Evolutionary conservation across 2,888 invertebrate genomes (phyloP).

Genomic region (Drosophila atripex): DNA sequence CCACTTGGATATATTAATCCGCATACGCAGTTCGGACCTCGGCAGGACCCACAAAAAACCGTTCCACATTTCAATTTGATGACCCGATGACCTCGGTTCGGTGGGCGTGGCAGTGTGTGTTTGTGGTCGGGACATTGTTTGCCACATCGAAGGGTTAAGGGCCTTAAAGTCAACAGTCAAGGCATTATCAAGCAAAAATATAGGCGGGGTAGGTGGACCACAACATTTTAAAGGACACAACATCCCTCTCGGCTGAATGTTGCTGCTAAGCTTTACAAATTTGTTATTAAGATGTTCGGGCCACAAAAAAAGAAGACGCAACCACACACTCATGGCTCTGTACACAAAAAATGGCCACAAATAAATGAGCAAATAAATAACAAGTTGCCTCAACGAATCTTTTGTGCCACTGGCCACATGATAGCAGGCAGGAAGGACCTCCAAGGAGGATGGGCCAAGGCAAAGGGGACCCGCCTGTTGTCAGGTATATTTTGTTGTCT

Average conservation of each 20-base stretch:
- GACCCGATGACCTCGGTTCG: constrained; percentile 61
- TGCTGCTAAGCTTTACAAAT: constrained; percentile 64
- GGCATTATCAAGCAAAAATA: constrained; percentile 41
- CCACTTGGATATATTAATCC: constrained; percentile 35
- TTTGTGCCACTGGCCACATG: constrained; percentile 28
- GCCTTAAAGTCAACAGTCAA: constrained; percentile 63
- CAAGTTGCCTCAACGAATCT: constrained; percentile 32
- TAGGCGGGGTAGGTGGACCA: constrained; percentile 1
- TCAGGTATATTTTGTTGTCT: constrained; percentile 37
- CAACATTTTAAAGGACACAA: constrained; percentile 21
- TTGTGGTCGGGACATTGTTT: constrained; percentile 52
- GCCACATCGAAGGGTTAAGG: constrained; percentile 45
- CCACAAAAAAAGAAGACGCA: constrained; percentile 36
- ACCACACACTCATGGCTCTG: constrained; percentile 1
- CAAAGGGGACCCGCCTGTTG: not conserved
- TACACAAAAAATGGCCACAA: constrained; percentile 50
- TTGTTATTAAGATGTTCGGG: constrained; percentile 62
- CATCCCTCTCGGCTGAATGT: constrained; percentile 26
- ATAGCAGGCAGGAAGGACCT: not conserved
- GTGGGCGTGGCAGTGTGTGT: constrained; percentile 19
- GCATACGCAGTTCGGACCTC: constrained; percentile 35
- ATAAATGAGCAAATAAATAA: constrained; percentile 71
- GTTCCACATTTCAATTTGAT: constrained; percentile 63
- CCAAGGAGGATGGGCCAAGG: not conserved
- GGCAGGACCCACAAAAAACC: constrained; percentile 23